These are phyloP conservation scores for Chaenodraco wilsoni DNA, from an alignment of 2,797 vertebrate genomes.

Conservation along the genomic window DNA sequence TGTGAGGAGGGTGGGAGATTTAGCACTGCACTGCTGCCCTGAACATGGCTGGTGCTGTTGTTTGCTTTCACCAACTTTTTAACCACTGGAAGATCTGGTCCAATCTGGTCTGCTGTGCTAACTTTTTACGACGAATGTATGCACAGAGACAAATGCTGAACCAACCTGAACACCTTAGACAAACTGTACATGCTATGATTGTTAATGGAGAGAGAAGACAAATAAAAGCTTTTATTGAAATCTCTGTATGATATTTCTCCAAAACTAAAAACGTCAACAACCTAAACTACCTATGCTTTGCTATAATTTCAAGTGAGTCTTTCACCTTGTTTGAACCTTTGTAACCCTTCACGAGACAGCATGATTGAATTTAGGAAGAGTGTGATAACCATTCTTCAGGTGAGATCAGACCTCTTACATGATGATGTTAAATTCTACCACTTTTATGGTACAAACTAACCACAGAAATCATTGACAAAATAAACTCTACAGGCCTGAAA, in stretches of 20 bases:
- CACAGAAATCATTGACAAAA: slow-evolving; percentile 34
- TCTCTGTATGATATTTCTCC: neutral
- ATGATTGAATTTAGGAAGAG: slow-evolving; percentile 30
- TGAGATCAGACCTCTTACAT: neutral
- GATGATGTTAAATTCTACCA: neutral
- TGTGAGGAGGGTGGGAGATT: slow-evolving; percentile 65
- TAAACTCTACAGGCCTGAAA: slow-evolving; percentile 28
- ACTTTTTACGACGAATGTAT: neutral
- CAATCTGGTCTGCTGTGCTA: slow-evolving; percentile 19
- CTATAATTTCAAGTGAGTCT: slow-evolving; percentile 9
- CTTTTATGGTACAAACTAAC: neutral
- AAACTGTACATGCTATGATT: neutral
- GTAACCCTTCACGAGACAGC: slow-evolving; percentile 36
- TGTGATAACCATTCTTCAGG: slow-evolving; percentile 30
- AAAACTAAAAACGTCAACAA: neutral
- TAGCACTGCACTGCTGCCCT: slow-evolving; percentile 59
- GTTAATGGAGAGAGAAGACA: neutral
- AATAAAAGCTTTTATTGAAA: neutral
- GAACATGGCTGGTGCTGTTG: slow-evolving; percentile 46
- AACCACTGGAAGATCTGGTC: slow-evolving; percentile 14
- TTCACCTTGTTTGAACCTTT: slow-evolving; percentile 31
- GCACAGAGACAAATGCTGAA: neutral
- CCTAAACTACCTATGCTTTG: neutral
- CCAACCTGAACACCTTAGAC: neutral
- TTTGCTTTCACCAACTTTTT: slow-evolving; percentile 33